Evolutionary conservation across 2,113 vertebrate genomes (phyloP), one percentile per base, ranked within the genome.

Genomic region (Hemiscyllium ocellatum): DNA sequence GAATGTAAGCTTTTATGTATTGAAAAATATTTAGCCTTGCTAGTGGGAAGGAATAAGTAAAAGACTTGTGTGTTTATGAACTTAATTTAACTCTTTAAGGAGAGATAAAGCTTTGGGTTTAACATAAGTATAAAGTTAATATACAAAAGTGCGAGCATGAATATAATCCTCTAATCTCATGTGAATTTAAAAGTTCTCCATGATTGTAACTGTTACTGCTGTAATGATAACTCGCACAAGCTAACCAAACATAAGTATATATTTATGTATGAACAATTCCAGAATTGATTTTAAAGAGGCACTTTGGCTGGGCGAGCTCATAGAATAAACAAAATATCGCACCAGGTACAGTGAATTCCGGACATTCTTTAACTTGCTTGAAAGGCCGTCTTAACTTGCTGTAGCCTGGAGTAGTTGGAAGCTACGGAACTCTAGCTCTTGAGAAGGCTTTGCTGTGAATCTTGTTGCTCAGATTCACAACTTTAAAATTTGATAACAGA

Each of bases 1-100:
- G 96, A 97, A 97, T 96, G 96, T 91, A 94, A 96, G 95, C 96
- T 97, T 97, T 97, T 97, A 96, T 97, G 76, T 96, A 96, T 96
- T 96, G 86, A 97, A 96, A 96, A 96, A 97, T 85, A 96, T 97
- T 96, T 96, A 96, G 95, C 96, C 66, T 97, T 96, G 95, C 96
- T 96, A 95, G 95, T 96, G 86, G 96, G 95, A 86, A 96, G 70
- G 96, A 96, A 96, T 96, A 97, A 96, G 96, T 96, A 96, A 97
- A 96, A 97, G 96, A 94, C 95, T 47, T 61, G 56, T 96, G 52
- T 96, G 78, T 96, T 96, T 96, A 89, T 96, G 96, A 96, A 96
- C 22, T 96, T 96, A 89, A 96, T 96, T 95, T 96, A 97, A 96
- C 95, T 96, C 68, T 95, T 95, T 70, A 70, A 76, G 69, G 68